Base-by-base conservation (phyloP, 35 echinoderm and acorn worm species). In the Acanthaster planci region DNA sequence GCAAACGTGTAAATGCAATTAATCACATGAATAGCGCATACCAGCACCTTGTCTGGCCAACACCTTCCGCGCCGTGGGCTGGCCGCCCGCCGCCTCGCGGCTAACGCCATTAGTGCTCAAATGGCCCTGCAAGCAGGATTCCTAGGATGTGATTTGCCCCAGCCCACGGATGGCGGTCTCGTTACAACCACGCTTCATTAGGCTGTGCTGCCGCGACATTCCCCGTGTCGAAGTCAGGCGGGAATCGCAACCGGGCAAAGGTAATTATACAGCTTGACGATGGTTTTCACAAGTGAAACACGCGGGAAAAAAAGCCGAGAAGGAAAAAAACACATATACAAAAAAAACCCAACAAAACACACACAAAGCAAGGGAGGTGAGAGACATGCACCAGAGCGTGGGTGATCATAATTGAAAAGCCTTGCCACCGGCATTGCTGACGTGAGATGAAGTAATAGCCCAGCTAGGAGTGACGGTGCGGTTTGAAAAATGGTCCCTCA, bases 361-460 rank as follows among this genome's bases (percentile, higher is more conserved):
- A 26, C 22, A 2, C 30, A 34, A 72, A 72, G 34, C 64, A 72
- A 72, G 64, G 26, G 64, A 72, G 64, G 64, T 72, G 64, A 29
- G 1, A 26, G 64, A 23, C 18, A 27, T 26, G 30, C 64, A 72
- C 29, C 34, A 31, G 30, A 72, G 15, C 7, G 26, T 26, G 64
- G 64, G 64, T 72, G 64, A 72, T 72, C 34, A 29, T 72, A 72
- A 34, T 72, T 72, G 64, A 72, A 72, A 72, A 72, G 64, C 64
- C 19, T 2, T 47, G 64, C 64, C 64, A 26, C 10, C 14, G 64
- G 64, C 64, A 23, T 72, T 23, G 22, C 60, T 34, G 64, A 72
- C 34, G 34, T 10, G 64, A 72, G 34, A 72, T 72, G 64, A 14
- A 34, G 64, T 72, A 27, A 72, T 14, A 14, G 34, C 64, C 64